Evolutionary conservation across 2,797 vertebrate genomes (phyloP).

Genomic region (Sebastolobus alascanus): DNA sequence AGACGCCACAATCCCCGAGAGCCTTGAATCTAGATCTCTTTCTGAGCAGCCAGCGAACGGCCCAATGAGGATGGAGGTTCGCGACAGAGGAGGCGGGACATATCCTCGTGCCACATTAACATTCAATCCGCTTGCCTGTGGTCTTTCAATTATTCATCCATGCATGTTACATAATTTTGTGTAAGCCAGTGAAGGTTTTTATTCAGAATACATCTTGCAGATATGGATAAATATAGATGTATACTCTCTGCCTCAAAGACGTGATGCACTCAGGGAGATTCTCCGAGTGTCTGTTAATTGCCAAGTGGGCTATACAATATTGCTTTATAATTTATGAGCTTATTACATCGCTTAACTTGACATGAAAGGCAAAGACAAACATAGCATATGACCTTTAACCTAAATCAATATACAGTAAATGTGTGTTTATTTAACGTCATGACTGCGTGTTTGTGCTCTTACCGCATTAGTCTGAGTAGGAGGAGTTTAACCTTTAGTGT

Average conservation of each 20-base stretch:
- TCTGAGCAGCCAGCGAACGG: slow-evolving; percentile 37
- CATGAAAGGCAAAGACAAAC: slow-evolving; percentile 51
- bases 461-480: slow-evolving; percentile 34
- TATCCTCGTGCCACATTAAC: slow-evolving; percentile 70
- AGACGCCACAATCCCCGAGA: slow-evolving; percentile 68
- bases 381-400: slow-evolving; percentile 34
- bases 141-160: slow-evolving; percentile 83
- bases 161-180: slow-evolving; percentile 76
- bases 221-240: slow-evolving; percentile 72
- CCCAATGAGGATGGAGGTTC: slow-evolving; percentile 57
- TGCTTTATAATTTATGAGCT: slow-evolving; percentile 69
- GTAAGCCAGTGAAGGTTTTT: slow-evolving; percentile 63
- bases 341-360: slow-evolving; percentile 63
- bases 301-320: slow-evolving; percentile 50
- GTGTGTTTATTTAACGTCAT: slow-evolving; percentile 53
- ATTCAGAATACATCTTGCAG: slow-evolving; percentile 55
- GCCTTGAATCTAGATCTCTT: slow-evolving; percentile 67
- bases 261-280: slow-evolving; percentile 39
- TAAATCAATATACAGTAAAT: slow-evolving; percentile 65
- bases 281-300: slow-evolving; percentile 61
- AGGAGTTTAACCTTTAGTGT: slow-evolving; percentile 37
- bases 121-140: slow-evolving; percentile 78
- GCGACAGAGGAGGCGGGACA: slow-evolving; percentile 54
- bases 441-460: slow-evolving; percentile 31
- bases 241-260: slow-evolving; percentile 52